A percentile compares a stretch with the other conserved stretches of the same genome.
These are phyloP conservation scores for Oryctes rhinoceros DNA, from an alignment of 1,140 invertebrate genomes.

Conservation along the genomic window DNA sequence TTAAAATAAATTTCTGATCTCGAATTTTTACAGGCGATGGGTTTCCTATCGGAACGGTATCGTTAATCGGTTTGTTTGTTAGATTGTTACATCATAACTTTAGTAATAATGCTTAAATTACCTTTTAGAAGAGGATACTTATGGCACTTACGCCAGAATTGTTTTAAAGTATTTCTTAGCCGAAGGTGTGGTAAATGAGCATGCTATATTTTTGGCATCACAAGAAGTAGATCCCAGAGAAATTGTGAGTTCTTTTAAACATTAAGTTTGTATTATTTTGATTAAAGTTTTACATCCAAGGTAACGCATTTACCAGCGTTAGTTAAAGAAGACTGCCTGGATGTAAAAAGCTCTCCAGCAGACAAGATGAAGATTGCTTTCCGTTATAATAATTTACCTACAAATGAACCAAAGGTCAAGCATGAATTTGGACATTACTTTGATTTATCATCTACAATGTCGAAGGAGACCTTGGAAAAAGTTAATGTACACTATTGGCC, in stretches of 20 bases:
- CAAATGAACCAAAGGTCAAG: conserved; percentile 47
- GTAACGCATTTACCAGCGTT: conserved; percentile 62
- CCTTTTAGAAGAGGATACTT: conserved; percentile 80
- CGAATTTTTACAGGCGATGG: conserved; percentile 64
- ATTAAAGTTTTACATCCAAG: conserved; percentile 48
- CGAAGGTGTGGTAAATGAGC: conserved; percentile 78
- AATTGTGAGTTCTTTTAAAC: conserved; percentile 63
- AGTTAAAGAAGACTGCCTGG: conserved; percentile 46
- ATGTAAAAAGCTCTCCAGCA: conserved; percentile 58
- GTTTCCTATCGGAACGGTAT: conserved; percentile 68
- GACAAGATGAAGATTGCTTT: conserved; percentile 86
- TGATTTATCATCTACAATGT: conserved; percentile 80
- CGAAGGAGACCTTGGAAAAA: conserved; percentile 65
- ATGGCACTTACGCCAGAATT: conserved; percentile 77
- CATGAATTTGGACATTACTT: conserved; percentile 75
- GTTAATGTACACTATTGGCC: conserved; percentile 65
- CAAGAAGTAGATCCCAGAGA: conserved; percentile 73
- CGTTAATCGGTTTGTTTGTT: conserved; percentile 65
- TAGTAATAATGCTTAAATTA: conserved; percentile 12
- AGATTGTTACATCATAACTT: conserved; percentile 13
- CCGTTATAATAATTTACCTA: conserved; percentile 80
- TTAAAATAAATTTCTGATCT: conserved; percentile 47
- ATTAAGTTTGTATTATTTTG: conserved; percentile 41
- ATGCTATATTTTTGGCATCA: conserved; percentile 76
- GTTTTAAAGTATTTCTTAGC: conserved; percentile 84